Evolutionary conservation across 1,140 invertebrate species (phyloP).

Genomic region (Condylostylus longicornis): DNA sequence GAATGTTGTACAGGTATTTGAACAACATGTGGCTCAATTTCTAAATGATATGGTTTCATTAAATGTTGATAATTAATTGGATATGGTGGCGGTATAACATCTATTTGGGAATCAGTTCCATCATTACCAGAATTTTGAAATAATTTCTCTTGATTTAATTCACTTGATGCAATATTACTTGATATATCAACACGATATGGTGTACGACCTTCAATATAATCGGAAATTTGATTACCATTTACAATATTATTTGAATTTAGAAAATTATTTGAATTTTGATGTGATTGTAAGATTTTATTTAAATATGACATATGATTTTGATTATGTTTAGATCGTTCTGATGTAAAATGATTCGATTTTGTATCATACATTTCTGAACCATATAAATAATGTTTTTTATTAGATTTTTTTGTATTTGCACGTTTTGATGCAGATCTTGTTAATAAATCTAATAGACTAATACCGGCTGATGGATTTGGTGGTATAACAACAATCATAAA

Average conservation of each 20-base stretch:
- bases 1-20: too few relatives aligned
- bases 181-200: conserved; percentile 38
- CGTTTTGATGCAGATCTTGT: conserved; percentile 19
- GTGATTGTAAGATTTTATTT: too few relatives aligned
- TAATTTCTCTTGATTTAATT: too few relatives aligned
- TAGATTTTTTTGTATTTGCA: conserved; percentile 7
- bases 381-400: conserved; percentile 3
- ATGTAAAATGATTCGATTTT: too few relatives aligned
- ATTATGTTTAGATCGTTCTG: too few relatives aligned
- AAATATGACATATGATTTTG: too few relatives aligned
- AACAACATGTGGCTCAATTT: conserved; percentile 25
- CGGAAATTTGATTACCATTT: conserved; percentile 16
- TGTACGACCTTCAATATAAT: conserved; percentile 38
- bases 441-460: conserved; percentile 33
- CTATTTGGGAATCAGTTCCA: conserved; percentile 15
- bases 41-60: conserved; percentile 26
- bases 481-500: conserved; percentile 44
- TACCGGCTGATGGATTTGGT: conserved; percentile 29
- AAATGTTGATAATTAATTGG: conserved; percentile 22
- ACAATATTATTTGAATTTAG: too few relatives aligned
- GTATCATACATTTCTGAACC: too few relatives aligned
- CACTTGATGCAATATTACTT: too few relatives aligned
- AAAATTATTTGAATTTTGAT: too few relatives aligned
- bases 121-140: too few relatives aligned
- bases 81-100: conserved; percentile 24